Percentiles rank a stretch among this genome's conserved stretches.
phyloP scores from a whole-genome alignment of 2,113 vertebrate genomes.

The Zeus faber region DNA sequence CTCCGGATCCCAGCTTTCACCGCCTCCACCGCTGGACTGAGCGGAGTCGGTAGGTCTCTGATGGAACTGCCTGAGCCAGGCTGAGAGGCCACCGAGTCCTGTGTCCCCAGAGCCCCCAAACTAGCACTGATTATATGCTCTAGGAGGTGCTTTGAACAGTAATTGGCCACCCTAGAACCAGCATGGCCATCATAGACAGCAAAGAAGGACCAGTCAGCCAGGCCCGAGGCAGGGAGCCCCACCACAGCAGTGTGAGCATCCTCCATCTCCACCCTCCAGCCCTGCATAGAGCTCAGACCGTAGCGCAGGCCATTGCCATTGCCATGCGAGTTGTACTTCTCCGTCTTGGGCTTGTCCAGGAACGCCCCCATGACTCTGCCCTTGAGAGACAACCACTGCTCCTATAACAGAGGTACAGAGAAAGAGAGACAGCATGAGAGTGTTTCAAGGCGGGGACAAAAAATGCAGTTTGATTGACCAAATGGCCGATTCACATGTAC shows the following conservation, averaged over 20 bases:
- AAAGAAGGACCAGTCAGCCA: slow-evolving; percentile 97
- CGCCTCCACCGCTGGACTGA: slow-evolving; percentile 82
- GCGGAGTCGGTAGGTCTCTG: slow-evolving; percentile 60
- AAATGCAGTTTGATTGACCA: slow-evolving; percentile 10
- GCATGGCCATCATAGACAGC: slow-evolving; percentile 97
- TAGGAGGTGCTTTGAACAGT: slow-evolving; percentile 92
- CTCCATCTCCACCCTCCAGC: slow-evolving; percentile 99
- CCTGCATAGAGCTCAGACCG: slow-evolving; percentile 98
- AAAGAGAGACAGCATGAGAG: background rate
- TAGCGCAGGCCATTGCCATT: slow-evolving; percentile 91
- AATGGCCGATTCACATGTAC: too few species aligned
- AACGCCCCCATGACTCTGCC: slow-evolving; percentile 93
- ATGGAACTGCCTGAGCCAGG: slow-evolving; percentile 71
- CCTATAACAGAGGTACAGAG: slow-evolving; percentile 64
- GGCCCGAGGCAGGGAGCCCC: slow-evolving; percentile 86
- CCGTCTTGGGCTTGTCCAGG: slow-evolving; percentile 99
- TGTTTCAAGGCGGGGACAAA: background rate
- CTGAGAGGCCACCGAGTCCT: slow-evolving; percentile 13
- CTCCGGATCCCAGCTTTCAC: slow-evolving; percentile 93
- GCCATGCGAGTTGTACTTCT: slow-evolving; percentile 93
- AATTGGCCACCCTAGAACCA: slow-evolving; percentile 96
- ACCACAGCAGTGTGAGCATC: slow-evolving; percentile 95
- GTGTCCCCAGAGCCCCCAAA: slow-evolving; percentile 47
- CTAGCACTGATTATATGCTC: slow-evolving; percentile 87
- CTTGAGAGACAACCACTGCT: slow-evolving; percentile 62